Conservation (phyloP, 2,888 invertebrate genomes). For the Calephelis perditalis region DNA sequence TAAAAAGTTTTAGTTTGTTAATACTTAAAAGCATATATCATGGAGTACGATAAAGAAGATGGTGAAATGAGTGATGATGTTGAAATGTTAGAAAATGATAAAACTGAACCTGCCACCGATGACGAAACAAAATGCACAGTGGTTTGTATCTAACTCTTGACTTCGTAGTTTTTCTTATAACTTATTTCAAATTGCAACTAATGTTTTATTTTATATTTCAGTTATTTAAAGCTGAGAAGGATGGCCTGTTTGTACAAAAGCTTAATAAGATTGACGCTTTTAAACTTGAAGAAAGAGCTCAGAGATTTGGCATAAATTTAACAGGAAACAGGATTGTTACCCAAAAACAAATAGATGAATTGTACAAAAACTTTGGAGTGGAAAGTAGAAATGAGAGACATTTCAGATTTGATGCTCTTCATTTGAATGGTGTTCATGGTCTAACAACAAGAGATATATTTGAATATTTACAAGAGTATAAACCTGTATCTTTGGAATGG, state of each 20-base stretch:
- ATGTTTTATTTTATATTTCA: conserved; percentile 31
- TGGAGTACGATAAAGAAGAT: conserved; percentile 61
- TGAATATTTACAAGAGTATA: conserved; percentile 86
- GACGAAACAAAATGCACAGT: conserved; percentile 39
- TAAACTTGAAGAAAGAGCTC: conserved; percentile 65
- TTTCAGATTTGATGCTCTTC: conserved; percentile 84
- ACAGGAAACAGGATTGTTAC: conserved; percentile 62
- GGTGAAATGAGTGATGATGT: conserved; percentile 73
- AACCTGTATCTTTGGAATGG: conserved; percentile 89
- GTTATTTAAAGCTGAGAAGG: conserved; percentile 55
- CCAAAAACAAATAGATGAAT: conserved; percentile 66
- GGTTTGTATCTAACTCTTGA: conserved; percentile 36
- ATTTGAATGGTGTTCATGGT: conserved; percentile 85
- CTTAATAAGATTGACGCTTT: conserved; percentile 62
- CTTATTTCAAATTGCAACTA: no score
- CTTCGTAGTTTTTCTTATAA: not conserved
- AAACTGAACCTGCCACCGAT: conserved; percentile 33
- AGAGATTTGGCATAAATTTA: conserved; percentile 63
- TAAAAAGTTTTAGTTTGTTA: no score
- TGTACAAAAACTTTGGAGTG: conserved; percentile 63
- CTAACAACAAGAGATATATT: conserved; percentile 89
- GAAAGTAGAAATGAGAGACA: conserved; percentile 79
- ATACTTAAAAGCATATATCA: conserved; percentile 14
- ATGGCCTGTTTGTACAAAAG: conserved; percentile 49
- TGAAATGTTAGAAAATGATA: conserved; percentile 55